These are phyloP conservation scores for Sprattus sprattus DNA, from an alignment of 2,113 vertebrate genomes.

Conservation along the genomic window DNA sequence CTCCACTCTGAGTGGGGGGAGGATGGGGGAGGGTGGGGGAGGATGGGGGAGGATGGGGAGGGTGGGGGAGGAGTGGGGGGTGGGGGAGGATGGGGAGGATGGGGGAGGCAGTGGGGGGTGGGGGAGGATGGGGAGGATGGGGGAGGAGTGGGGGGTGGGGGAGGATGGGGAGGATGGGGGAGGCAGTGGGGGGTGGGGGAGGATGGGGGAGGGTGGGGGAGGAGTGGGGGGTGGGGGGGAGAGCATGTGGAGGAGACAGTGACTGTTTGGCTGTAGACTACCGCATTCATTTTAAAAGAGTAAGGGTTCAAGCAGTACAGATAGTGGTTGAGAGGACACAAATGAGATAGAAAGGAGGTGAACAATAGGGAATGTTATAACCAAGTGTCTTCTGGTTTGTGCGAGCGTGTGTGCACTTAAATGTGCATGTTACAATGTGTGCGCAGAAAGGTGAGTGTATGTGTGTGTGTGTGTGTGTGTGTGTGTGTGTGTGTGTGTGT, in stretches of 20 bases:
- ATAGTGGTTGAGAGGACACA: not conserved
- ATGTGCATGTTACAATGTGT: not conserved
- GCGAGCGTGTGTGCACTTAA: not conserved
- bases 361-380: not conserved
- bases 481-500: not conserved
- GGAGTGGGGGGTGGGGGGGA: not conserved
- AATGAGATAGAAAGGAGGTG: not conserved
- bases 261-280: not conserved
- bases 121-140: not conserved
- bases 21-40: not conserved
- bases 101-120: not conserved
- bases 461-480: constrained; percentile 56
- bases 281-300: not conserved
- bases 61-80: not conserved
- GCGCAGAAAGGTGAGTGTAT: constrained; percentile 60
- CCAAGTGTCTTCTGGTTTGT: not conserved
- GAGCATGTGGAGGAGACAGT: not conserved
- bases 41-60: not conserved
- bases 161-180: not conserved
- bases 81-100: not conserved
- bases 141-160: constrained; percentile 11
- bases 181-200: not conserved
- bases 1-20: constrained; percentile 79
- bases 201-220: not conserved
- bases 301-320: not conserved